phyloP scores from a whole-genome alignment of 2,888 invertebrate genomes.

The Fragum fragum region DNA sequence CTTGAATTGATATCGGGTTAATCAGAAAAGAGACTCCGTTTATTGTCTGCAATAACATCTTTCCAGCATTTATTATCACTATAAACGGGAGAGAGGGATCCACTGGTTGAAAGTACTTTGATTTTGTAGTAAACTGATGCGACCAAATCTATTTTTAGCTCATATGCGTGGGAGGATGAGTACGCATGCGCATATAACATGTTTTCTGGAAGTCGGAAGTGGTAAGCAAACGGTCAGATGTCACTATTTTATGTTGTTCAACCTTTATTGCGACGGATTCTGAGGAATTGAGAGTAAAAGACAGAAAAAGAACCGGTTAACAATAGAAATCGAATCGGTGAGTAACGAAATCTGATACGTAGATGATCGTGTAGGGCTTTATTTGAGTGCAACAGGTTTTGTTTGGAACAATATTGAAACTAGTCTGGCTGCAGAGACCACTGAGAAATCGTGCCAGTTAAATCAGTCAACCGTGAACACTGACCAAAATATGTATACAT shows the following conservation, averaged over 20 bases:
- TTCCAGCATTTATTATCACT: no score
- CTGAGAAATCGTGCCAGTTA: constrained; percentile 1
- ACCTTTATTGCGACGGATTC: not conserved
- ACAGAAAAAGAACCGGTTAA: not conserved
- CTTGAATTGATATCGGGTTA: no score
- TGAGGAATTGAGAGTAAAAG: not conserved
- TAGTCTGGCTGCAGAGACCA: constrained; percentile 7
- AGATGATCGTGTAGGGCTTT: not conserved
- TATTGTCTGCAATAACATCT: no score
- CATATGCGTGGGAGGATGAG: constrained; percentile 62
- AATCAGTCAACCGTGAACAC: constrained; percentile 10
- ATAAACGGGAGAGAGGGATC: no score
- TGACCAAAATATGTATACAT: not conserved
- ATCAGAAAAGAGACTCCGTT: no score
- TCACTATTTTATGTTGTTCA: constrained; percentile 26
- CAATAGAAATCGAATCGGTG: not conserved
- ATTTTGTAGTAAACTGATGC: constrained; percentile 3
- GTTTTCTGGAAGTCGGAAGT: constrained; percentile 59
- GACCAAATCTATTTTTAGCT: constrained; percentile 18
- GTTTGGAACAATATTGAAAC: constrained; percentile 20
- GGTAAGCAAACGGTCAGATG: constrained; percentile 38
- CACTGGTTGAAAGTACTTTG: constrained; percentile 21
- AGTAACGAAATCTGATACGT: not conserved
- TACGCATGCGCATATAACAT: constrained; percentile 62
- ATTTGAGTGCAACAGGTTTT: constrained; percentile 9